These are phyloP conservation scores for Planiliza haematocheilus DNA, from an alignment of 2,113 vertebrate species.

Conservation along the genomic window DNA sequence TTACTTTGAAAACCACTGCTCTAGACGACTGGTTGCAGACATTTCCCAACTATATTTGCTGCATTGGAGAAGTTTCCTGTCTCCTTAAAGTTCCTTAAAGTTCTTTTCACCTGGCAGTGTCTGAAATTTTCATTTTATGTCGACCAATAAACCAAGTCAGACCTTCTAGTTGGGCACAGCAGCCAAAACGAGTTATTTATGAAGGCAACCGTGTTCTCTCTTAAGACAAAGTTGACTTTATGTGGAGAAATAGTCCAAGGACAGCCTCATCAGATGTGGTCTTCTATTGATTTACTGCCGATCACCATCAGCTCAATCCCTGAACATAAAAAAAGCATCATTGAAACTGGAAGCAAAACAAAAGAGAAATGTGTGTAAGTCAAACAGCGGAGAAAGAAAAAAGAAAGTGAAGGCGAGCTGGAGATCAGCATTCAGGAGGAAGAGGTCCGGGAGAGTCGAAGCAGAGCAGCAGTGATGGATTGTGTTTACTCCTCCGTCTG, in stretches of 20 bases:
- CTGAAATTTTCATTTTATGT: too few species aligned
- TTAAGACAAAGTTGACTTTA: too few species aligned
- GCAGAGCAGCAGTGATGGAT: slow-evolving; percentile 72
- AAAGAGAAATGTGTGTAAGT: not conserved
- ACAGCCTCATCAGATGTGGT: not conserved
- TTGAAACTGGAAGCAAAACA: not conserved
- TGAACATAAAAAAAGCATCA: not conserved
- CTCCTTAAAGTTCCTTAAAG: not conserved
- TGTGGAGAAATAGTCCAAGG: too few species aligned
- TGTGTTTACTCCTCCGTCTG: slow-evolving; percentile 66
- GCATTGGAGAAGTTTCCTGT: not conserved
- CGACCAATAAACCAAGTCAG: too few species aligned
- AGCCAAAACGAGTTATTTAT: too few species aligned
- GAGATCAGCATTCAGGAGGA: slow-evolving; percentile 50
- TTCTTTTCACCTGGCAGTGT: not conserved
- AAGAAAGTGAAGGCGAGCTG: not conserved
- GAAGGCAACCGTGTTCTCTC: too few species aligned
- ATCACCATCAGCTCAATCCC: not conserved
- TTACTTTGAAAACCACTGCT: too few species aligned
- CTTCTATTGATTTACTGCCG: not conserved
- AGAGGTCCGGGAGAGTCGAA: too few species aligned
- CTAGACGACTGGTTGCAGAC: not conserved
- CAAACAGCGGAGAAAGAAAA: too few species aligned
- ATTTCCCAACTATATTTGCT: too few species aligned
- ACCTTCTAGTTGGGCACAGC: too few species aligned